Percentiles rank a stretch among this genome's conserved stretches.
These are phyloP conservation scores for Achroia grisella DNA, from an alignment of 1,140 invertebrate genomes.

Conservation along the genomic window DNA sequence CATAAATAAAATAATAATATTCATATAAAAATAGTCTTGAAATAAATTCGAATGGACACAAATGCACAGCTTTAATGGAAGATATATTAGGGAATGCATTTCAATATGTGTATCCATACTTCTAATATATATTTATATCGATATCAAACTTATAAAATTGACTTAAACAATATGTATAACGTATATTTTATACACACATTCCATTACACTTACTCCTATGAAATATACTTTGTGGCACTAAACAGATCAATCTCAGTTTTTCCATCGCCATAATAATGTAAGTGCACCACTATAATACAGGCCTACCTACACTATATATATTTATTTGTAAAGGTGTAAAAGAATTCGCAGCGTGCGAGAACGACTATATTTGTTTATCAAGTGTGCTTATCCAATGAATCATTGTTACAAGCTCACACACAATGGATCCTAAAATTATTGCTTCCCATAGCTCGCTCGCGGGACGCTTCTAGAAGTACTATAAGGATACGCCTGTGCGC, in stretches of 20 bases:
- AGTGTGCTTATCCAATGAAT: slow-evolving; percentile 11
- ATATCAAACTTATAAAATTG: slow-evolving; percentile 57
- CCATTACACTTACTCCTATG: slow-evolving; percentile 15
- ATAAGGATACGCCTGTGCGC: no score
- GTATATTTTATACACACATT: slow-evolving; percentile 24
- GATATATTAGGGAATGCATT: slow-evolving; percentile 54
- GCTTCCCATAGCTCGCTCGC: no score
- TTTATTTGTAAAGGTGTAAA: slow-evolving; percentile 1
- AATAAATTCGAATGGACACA: slow-evolving; percentile 29
- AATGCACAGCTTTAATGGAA: slow-evolving; percentile 49
- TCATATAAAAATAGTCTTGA: slow-evolving; percentile 16
- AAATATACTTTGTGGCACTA: slow-evolving; percentile 17
- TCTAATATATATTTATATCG: slow-evolving; percentile 20
- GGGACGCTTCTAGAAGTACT: no score
- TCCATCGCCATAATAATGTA: slow-evolving; percentile 1
- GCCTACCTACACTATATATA: slow-evolving; percentile 1
- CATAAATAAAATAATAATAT: slow-evolving; percentile 13
- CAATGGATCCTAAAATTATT: no score
- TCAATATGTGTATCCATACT: slow-evolving; percentile 29
- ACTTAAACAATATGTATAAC: slow-evolving; percentile 43
- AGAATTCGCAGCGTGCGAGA: slow-evolving; percentile 22
- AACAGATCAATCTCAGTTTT: background rate
- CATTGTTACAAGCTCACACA: no score
- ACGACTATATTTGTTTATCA: slow-evolving; percentile 14
- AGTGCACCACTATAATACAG: slow-evolving; percentile 13